Conservation (phyloP, 2,888 invertebrate species). For the Lasioglossum marginatum region DNA sequence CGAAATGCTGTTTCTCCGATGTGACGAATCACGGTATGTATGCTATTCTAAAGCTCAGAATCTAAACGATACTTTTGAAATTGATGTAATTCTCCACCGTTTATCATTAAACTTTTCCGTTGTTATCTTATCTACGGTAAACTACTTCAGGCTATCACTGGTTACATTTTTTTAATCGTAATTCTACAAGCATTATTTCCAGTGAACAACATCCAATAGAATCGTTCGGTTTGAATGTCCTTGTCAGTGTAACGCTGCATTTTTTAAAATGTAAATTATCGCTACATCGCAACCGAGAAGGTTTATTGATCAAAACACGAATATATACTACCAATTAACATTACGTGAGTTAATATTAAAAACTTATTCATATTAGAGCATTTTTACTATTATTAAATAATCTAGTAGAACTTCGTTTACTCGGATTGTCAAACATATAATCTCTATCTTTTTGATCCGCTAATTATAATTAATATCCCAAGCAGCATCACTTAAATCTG, state of each 20-base stretch:
- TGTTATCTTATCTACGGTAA: slow-evolving; percentile 39
- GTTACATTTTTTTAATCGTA: not conserved
- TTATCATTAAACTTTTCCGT: slow-evolving; percentile 15
- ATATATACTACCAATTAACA: not conserved
- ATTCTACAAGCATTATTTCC: not conserved
- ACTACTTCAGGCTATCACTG: not conserved
- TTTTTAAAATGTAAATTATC: not conserved
- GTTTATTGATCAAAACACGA: not conserved
- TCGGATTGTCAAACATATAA: not conserved
- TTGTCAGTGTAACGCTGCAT: not conserved
- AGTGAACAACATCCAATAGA: not conserved
- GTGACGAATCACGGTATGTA: not conserved
- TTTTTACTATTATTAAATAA: not conserved
- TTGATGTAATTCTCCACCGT: not conserved
- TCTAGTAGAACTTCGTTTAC: not conserved
- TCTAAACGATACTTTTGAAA: not conserved
- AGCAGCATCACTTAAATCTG: too few species aligned
- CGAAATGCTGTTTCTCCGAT: not conserved
- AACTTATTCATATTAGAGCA: not conserved
- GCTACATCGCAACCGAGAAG: not conserved
- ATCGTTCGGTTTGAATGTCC: not conserved
- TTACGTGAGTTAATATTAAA: not conserved
- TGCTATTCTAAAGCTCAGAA: not conserved
- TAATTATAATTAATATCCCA: too few species aligned
- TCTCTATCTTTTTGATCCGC: too few species aligned